These are phyloP conservation scores for Microvelia longipes DNA, from an alignment of 1,140 invertebrate genomes.

Conservation along the genomic window DNA sequence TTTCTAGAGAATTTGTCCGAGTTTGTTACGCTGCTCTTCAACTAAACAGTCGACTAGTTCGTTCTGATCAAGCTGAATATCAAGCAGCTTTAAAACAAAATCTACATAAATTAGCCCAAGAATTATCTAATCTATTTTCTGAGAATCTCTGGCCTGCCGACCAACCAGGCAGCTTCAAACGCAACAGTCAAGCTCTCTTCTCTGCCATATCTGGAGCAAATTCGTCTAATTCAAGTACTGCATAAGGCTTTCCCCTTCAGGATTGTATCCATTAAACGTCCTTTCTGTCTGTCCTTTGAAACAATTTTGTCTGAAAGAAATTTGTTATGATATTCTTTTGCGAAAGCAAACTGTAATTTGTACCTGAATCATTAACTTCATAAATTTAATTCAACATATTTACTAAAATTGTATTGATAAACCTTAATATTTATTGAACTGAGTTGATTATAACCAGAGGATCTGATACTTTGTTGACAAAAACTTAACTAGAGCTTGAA, in stretches of 20 bases:
- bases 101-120: conserved; percentile 67
- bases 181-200: conserved; percentile 49
- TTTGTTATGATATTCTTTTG: too few species aligned
- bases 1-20: conserved; percentile 74
- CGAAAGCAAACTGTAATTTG: too few species aligned
- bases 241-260: conserved; percentile 7
- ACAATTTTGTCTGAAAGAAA: too few species aligned
- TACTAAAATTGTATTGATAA: too few species aligned
- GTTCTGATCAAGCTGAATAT: conserved; percentile 72
- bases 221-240: conserved; percentile 38
- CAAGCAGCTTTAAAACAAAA: conserved; percentile 70
- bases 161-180: conserved; percentile 40
- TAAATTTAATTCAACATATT: too few species aligned
- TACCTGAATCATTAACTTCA: too few species aligned
- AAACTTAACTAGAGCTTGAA: too few species aligned
- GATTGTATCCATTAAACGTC: too few species aligned
- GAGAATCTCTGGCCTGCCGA: conserved; percentile 50
- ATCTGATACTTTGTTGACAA: too few species aligned
- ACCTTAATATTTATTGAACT: too few species aligned
- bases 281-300: too few species aligned
- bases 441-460: too few species aligned
- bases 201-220: conserved; percentile 49
- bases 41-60: conserved; percentile 70
- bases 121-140: conserved; percentile 52
- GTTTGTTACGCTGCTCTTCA: conserved; percentile 74